Evolutionary conservation across 2,797 vertebrate genomes (phyloP).

Genomic region (Poecilia picta): DNA sequence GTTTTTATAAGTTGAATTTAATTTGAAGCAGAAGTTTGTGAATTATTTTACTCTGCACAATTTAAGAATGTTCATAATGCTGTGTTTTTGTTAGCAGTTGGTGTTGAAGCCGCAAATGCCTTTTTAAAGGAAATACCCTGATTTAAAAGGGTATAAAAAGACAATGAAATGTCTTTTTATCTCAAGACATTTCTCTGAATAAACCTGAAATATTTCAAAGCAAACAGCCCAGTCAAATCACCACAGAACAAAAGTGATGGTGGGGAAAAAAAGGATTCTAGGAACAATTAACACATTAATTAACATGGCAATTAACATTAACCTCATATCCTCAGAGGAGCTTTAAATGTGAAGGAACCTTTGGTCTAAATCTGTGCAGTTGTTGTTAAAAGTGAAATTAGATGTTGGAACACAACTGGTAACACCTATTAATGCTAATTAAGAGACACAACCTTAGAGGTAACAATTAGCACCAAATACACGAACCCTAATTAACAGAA

Average conservation of each 20-base stretch:
- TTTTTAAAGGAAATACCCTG: background rate
- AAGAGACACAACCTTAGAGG: constrained; percentile 78
- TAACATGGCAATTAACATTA: constrained; percentile 81
- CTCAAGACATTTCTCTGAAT: background rate
- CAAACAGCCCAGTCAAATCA: constrained; percentile 35
- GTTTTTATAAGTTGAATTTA: background rate
- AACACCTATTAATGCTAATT: constrained; percentile 88
- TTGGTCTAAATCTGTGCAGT: constrained; percentile 74
- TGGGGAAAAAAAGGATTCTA: constrained; percentile 12
- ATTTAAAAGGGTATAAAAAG: background rate
- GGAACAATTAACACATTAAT: constrained; percentile 83
- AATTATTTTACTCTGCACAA: background rate
- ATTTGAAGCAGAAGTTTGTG: background rate
- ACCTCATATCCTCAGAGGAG: constrained; percentile 84
- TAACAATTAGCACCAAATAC: constrained; percentile 59
- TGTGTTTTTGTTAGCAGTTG: background rate
- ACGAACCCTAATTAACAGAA: constrained; percentile 80
- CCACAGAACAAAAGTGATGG: constrained; percentile 24
- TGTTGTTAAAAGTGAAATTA: constrained; percentile 52
- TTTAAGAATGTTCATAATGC: background rate
- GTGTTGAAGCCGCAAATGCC: background rate
- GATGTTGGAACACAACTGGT: constrained; percentile 71
- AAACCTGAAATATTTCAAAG: constrained; percentile 20
- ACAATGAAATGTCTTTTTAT: background rate
- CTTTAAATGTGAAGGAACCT: constrained; percentile 80